A percentile compares a stretch with the other conserved stretches of the same genome.
These are phyloP conservation scores for Oxyteleia sp. DNA, from an alignment of 2,888 invertebrate genomes.

Conservation along the genomic window DNA sequence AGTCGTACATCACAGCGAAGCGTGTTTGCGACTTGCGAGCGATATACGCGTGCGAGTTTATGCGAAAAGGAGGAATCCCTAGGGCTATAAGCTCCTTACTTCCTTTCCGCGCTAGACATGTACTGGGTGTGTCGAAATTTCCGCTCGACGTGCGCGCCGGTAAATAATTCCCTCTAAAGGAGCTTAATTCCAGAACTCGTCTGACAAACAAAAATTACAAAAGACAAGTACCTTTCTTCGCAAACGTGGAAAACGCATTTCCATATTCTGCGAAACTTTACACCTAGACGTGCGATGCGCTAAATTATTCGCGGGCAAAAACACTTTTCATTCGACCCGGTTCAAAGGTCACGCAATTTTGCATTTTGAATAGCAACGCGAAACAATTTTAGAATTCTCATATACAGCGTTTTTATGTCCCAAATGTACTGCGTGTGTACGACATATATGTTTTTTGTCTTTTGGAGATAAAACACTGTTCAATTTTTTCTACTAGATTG, in stretches of 20 bases:
- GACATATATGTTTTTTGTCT: no score
- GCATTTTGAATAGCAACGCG: no score
- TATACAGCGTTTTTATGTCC: no score
- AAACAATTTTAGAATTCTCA: no score
- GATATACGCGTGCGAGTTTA: constrained; percentile 70
- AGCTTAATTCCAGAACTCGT: constrained; percentile 54
- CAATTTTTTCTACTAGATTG: no score
- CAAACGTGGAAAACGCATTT: constrained; percentile 31
- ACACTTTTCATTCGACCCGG: neutral
- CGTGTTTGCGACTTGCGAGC: constrained; percentile 59
- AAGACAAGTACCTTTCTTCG: constrained; percentile 39
- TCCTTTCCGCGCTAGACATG: constrained; percentile 59
- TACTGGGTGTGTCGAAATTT: constrained; percentile 73
- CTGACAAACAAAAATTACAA: constrained; percentile 48
- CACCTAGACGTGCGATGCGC: constrained; percentile 12
- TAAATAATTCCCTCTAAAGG: constrained; percentile 63
- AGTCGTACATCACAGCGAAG: constrained; percentile 60
- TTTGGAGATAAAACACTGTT: no score
- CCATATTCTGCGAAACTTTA: constrained; percentile 30
- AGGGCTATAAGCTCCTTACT: constrained; percentile 72
- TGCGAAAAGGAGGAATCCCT: constrained; percentile 70
- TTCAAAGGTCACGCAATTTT: neutral
- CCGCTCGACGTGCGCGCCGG: constrained; percentile 48
- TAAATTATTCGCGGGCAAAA: neutral
- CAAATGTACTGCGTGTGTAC: no score